These are phyloP conservation scores for Eurytoma adleriae DNA, from an alignment of 2,888 invertebrate genomes.

Conservation along the genomic window DNA sequence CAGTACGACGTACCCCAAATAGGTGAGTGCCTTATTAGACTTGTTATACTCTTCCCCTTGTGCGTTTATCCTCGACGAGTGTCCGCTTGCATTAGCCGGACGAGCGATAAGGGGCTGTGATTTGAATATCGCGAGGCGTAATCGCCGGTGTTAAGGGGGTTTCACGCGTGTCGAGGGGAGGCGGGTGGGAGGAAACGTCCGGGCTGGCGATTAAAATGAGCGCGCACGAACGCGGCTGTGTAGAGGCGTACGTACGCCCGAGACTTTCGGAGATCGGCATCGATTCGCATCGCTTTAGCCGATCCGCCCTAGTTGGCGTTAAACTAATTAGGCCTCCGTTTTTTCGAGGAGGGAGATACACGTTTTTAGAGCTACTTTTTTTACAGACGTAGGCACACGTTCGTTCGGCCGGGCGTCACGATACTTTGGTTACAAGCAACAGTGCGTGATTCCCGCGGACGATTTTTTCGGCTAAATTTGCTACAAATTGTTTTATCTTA, in stretches of 20 bases:
- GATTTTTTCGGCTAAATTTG: too few species aligned
- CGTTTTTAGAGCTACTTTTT: not conserved
- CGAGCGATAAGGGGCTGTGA: not conserved
- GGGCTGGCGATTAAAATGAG: too few species aligned
- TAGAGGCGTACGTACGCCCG: too few species aligned
- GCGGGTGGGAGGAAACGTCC: too few species aligned
- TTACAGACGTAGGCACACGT: not conserved
- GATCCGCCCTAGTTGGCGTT: conserved; percentile 13
- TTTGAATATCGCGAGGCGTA: not conserved
- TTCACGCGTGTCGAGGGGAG: not conserved
- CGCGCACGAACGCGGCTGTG: too few species aligned
- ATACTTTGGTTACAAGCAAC: too few species aligned
- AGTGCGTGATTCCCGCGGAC: too few species aligned
- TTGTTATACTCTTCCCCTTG: not conserved
- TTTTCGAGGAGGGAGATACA: not conserved
- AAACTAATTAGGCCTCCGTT: not conserved
- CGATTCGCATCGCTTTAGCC: conserved; percentile 8
- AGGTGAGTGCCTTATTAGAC: conserved; percentile 77
- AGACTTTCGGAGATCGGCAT: not conserved
- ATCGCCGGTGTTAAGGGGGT: not conserved
- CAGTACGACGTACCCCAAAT: conserved; percentile 90
- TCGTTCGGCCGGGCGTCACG: too few species aligned
- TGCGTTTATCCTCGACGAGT: not conserved
- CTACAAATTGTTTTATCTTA: too few species aligned
- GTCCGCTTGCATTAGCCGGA: not conserved